phyloP scores from a whole-genome alignment of 2,113 vertebrate species.

The Urocynchramus pylzowi region DNA sequence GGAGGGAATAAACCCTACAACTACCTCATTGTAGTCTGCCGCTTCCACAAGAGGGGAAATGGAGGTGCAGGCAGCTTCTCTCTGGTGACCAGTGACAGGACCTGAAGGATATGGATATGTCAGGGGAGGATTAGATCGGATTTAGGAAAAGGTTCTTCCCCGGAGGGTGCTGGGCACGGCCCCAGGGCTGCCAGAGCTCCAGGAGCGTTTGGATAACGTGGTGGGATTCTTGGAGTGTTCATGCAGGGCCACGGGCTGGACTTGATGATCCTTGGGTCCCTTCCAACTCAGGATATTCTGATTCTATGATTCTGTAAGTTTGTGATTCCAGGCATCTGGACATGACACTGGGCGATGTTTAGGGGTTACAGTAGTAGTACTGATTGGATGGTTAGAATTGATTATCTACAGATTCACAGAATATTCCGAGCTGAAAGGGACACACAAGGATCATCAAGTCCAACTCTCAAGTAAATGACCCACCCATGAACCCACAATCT shows the following conservation, averaged over 20 bases:
- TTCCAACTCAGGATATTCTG: background rate
- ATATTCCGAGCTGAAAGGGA: too few relatives aligned
- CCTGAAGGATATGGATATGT: background rate
- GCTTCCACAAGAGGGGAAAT: background rate
- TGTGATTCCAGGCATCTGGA: background rate
- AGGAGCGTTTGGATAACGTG: background rate
- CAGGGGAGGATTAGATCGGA: background rate
- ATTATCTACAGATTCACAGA: background rate
- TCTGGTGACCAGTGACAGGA: background rate
- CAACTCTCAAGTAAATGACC: background rate
- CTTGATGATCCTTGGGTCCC: too few relatives aligned
- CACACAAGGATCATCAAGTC: too few relatives aligned
- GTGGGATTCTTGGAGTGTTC: background rate
- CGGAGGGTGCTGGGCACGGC: rapidly evolving
- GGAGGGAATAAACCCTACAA: background rate
- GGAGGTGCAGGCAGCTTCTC: background rate
- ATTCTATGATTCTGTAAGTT: background rate
- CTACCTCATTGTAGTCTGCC: background rate
- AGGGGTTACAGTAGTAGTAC: background rate
- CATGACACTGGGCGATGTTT: rapidly evolving
- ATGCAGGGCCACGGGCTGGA: background rate
- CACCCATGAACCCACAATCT: background rate
- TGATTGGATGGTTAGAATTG: background rate
- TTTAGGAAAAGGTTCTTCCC: background rate
- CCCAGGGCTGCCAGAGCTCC: background rate